Evolutionary conservation across 2,113 vertebrate species (phyloP).

Genomic region (Agapornis roseicollis): DNA sequence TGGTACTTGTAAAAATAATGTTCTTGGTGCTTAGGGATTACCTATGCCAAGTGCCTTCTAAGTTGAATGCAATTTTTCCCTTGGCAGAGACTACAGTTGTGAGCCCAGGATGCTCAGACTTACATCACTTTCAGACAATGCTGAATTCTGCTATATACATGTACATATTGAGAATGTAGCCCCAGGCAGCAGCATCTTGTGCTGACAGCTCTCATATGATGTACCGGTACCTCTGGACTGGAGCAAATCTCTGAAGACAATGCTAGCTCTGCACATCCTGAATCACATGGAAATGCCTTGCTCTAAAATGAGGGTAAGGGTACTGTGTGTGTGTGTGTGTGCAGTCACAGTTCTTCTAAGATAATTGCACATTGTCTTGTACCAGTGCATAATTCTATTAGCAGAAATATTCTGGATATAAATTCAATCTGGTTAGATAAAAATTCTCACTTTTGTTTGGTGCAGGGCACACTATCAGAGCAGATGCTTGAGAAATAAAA

Average conservation of each 20-base stretch:
- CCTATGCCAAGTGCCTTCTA: background rate
- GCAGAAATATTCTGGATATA: background rate
- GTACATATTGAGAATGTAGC: background rate
- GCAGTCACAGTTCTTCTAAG: background rate
- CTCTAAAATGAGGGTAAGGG: background rate
- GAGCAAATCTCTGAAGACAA: background rate
- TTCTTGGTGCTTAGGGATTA: background rate
- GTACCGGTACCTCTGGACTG: background rate
- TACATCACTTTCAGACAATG: background rate
- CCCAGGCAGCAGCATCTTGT: background rate
- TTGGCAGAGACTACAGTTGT: background rate
- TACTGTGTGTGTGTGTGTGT: background rate
- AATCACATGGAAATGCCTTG: background rate
- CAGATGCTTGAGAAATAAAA: background rate
- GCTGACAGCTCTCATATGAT: background rate
- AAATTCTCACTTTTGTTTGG: background rate
- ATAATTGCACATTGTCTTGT: background rate
- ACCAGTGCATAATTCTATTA: background rate
- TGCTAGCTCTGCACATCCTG: background rate
- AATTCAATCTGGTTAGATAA: background rate
- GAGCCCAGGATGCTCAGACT: background rate
- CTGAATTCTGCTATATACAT: background rate
- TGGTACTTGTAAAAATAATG: background rate
- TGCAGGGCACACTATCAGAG: background rate
- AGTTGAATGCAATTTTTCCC: background rate